Evolutionary conservation across 2,888 invertebrate genomes (phyloP).

Genomic region (Oasisia sp.): DNA sequence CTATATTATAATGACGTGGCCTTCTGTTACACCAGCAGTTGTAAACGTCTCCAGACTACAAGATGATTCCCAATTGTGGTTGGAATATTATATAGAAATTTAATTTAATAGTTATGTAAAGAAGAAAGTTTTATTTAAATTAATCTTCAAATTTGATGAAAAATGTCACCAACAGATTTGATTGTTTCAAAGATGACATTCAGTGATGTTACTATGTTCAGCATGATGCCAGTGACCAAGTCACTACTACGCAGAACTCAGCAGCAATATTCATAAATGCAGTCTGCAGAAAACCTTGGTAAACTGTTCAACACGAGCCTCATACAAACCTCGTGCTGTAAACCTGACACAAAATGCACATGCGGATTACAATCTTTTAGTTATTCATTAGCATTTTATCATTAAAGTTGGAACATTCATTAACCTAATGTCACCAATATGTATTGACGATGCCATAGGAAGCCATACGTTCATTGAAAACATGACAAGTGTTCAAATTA

Average conservation of each 20-base stretch:
- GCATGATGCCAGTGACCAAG: background rate
- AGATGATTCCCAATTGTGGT: too few relatives aligned
- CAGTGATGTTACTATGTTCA: background rate
- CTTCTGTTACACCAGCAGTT: too few relatives aligned
- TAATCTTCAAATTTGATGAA: too few relatives aligned
- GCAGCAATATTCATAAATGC: background rate
- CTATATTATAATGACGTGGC: too few relatives aligned
- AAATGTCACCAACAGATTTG: background rate
- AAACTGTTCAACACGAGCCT: background rate
- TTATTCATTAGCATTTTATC: background rate
- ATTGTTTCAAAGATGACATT: background rate
- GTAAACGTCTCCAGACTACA: too few relatives aligned
- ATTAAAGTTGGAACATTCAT: background rate
- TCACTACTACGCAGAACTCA: background rate
- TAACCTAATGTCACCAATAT: background rate
- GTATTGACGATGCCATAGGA: background rate
- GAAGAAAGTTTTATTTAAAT: too few relatives aligned
- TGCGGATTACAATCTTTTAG: background rate
- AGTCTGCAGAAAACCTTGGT: background rate
- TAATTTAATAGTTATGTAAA: too few relatives aligned
- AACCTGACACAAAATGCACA: constrained; percentile 17
- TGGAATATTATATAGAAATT: too few relatives aligned
- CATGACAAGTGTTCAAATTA: background rate
- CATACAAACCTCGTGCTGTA: background rate
- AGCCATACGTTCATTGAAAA: background rate